Evolutionary conservation across 2,888 invertebrate species (phyloP).

Genomic region (Lymantria dispar): DNA sequence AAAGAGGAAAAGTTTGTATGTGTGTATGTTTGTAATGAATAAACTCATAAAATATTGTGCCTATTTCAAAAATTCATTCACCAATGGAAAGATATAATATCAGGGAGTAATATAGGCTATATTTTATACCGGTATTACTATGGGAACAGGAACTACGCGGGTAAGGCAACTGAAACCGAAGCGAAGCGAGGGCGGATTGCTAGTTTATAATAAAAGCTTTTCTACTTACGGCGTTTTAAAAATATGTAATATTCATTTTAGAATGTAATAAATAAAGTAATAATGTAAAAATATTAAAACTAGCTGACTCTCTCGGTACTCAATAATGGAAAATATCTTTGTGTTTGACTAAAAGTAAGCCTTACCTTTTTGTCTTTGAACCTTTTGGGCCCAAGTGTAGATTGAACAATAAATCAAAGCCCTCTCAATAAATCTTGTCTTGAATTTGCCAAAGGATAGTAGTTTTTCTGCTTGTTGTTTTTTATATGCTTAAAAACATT

Average conservation of each 20-base stretch:
- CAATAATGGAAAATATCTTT: conserved; percentile 52
- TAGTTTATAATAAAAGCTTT: no score
- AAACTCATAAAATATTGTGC: no score
- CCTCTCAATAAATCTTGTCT: conserved; percentile 72
- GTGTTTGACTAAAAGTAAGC: conserved; percentile 60
- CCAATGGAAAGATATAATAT: no score
- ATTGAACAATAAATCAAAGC: conserved; percentile 74
- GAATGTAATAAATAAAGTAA: conserved; percentile 49
- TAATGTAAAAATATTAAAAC: conserved; percentile 38
- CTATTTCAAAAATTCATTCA: no score
- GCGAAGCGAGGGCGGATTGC: no score
- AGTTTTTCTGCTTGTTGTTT: conserved; percentile 38
- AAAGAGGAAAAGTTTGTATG: no score
- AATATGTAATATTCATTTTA: conserved; percentile 23
- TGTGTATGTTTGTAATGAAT: no score
- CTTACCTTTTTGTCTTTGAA: conserved; percentile 69
- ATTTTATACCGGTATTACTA: no score
- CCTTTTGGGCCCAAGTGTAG: conserved; percentile 69
- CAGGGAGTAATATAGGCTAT: no score
- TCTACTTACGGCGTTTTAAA: no score
- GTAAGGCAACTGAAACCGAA: no score
- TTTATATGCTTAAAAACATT: conserved; percentile 25
- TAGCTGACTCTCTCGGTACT: conserved; percentile 39
- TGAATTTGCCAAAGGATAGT: conserved; percentile 49
- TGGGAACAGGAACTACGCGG: no score